Evolutionary conservation across 2,888 invertebrate genomes (phyloP).

Genomic region (Agrilus cyanescens): DNA sequence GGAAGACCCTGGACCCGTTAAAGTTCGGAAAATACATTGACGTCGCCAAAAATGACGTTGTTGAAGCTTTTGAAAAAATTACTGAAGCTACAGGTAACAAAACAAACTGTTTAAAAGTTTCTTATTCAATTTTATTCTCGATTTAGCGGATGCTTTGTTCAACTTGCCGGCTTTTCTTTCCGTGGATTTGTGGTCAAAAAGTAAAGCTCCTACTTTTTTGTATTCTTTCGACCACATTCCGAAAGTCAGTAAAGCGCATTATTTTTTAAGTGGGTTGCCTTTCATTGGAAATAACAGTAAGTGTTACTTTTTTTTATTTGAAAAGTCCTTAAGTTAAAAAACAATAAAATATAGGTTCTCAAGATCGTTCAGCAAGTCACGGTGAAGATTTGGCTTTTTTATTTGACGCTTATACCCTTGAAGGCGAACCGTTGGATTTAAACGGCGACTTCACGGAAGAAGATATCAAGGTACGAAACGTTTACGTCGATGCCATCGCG

Average conservation of each 20-base stretch:
- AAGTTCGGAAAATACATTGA: conserved; percentile 30
- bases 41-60: conserved; percentile 22
- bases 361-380: conserved; percentile 42
- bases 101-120: neutral
- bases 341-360: conserved; percentile 10
- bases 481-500: conserved; percentile 52
- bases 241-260: conserved; percentile 46
- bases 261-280: conserved; percentile 54
- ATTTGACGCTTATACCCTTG: conserved; percentile 52
- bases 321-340: too few relatives aligned
- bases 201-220: conserved; percentile 50
- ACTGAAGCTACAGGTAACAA: conserved; percentile 45
- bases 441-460: conserved; percentile 35
- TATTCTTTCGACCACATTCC: conserved; percentile 66
- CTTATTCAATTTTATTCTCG: conserved; percentile 3
- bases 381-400: conserved; percentile 64
- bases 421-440: conserved; percentile 40
- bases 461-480: conserved; percentile 52
- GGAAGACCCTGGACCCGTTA: conserved; percentile 19
- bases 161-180: conserved; percentile 65
- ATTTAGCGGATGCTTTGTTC: conserved; percentile 58
- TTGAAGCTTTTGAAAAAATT: conserved; percentile 43
- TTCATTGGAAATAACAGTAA: conserved; percentile 40
- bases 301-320: conserved; percentile 13
- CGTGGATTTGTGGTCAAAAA: conserved; percentile 54